Evolutionary conservation across 2,888 invertebrate species (phyloP), one percentile per base, ranked within the genome.

Genomic region (Eristalis pertinax): DNA sequence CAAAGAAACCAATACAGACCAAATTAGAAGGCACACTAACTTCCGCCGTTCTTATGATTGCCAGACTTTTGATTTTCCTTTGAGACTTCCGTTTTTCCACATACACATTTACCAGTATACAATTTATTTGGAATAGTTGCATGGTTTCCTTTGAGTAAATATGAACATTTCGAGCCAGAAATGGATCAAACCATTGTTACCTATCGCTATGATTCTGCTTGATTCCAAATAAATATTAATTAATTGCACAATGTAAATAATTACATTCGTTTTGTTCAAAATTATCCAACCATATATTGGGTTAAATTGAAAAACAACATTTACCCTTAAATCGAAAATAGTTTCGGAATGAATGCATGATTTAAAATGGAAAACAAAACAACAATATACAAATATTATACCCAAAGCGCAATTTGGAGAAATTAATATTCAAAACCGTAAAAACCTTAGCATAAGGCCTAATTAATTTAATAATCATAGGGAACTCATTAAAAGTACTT

Each of bases 171-270:
- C 32, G 10, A 32, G 32, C 8, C 5, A n/a, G 5, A 4, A n/a
- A n/a, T n/a, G 3, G 2, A 26, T 50, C 15, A 67, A 67, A 24
- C 7, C 13, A 62, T 24, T 10, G 43, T 64, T 77, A 32, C 69
- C 69, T 38, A 62, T 38, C 41, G 24, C 58, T 58, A 41, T 0
- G 58, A 24, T 60, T 56, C 41, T 10, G 56, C 13, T 32, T 29
- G 4, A 63, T 63, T 69, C 19, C 35, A 63, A 41, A 77, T 3
- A 22, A 64, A 58, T 22, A 65, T 41, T 11, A 75, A 72, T 78
- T 77, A 72, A 73, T 80, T 79, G 80, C 84, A 80, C 84, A 76
- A 80, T 84, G 84, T 84, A 86, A 84, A 87, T 84, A 87, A 70
- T 56, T 65, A 64, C 72, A 85, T 77, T 69, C 35, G n/a, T 41